Evolutionary conservation across 2,888 invertebrate genomes (phyloP).

Genomic region (Clitarchus hookeri): DNA sequence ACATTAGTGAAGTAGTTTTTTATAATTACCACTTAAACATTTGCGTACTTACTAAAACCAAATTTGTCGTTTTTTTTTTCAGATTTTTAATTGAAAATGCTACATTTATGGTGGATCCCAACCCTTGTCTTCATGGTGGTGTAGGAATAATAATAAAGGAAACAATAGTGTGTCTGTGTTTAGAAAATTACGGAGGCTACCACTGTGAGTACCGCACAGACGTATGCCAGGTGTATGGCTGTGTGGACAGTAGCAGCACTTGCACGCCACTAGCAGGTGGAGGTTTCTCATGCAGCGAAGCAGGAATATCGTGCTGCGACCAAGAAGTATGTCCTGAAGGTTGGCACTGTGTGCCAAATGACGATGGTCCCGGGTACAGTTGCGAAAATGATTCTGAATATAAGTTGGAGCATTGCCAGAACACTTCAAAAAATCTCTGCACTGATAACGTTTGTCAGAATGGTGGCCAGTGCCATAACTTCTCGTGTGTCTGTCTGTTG

Average conservation of each 20-base stretch:
- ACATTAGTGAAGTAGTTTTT: too few relatives aligned
- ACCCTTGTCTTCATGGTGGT: neutral
- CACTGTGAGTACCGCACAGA: slow-evolving; percentile 7
- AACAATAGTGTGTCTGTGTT: neutral
- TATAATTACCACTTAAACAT: too few relatives aligned
- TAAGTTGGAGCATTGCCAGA: neutral
- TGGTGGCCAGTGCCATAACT: neutral
- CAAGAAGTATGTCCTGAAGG: neutral
- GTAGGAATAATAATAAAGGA: neutral
- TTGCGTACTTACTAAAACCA: too few relatives aligned
- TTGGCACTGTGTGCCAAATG: neutral
- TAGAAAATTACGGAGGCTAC: neutral
- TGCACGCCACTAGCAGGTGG: neutral
- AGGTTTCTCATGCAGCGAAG: neutral
- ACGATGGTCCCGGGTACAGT: neutral
- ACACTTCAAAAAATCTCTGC: neutral
- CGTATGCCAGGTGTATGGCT: neutral
- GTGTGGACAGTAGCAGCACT: neutral
- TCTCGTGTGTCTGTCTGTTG: neutral
- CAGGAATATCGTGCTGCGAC: neutral
- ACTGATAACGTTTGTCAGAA: neutral
- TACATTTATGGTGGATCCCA: neutral
- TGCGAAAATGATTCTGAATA: neutral
- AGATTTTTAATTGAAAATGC: neutral
- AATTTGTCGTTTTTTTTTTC: neutral